Percentiles rank a stretch among this genome's conserved stretches.
Evolutionary conservation across 2,797 vertebrate species (phyloP).

Genomic region (Melanogrammus aeglefinus): DNA sequence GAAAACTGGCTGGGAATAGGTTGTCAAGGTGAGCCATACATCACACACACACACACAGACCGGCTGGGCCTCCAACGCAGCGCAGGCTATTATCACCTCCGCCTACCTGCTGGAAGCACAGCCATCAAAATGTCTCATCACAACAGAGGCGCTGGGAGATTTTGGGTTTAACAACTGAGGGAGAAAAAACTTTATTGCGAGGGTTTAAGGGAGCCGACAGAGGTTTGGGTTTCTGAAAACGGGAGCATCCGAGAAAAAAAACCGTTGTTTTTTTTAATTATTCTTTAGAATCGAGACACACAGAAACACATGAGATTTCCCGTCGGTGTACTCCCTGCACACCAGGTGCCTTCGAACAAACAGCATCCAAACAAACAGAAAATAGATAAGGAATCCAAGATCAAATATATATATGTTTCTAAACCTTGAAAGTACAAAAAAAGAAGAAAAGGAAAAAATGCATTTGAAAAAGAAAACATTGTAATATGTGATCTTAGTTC

Average conservation of each 20-base stretch:
- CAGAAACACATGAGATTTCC: conserved; percentile 36
- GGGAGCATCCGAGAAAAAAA: conserved; percentile 38
- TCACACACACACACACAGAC: conserved; percentile 30
- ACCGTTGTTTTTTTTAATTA: conserved; percentile 32
- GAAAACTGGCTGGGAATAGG: conserved; percentile 44
- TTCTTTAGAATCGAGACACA: conserved; percentile 44
- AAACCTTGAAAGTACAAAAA: conserved; percentile 62
- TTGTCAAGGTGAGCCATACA: conserved; percentile 35
- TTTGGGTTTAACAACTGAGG: conserved; percentile 62
- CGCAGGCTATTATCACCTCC: conserved; percentile 1
- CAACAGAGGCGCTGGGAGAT: conserved; percentile 30
- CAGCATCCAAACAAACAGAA: conserved; percentile 51
- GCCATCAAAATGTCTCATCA: conserved; percentile 47
- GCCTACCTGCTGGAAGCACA: conserved; percentile 10
- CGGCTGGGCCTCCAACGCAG: not conserved
- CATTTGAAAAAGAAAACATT: not conserved
- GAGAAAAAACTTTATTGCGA: conserved; percentile 50
- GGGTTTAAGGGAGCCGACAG: conserved; percentile 46
- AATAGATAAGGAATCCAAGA: not conserved
- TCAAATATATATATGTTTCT: conserved; percentile 46
- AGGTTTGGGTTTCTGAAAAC: conserved; percentile 35
- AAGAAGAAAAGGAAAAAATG: conserved; percentile 41
- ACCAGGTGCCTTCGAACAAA: conserved; percentile 80
- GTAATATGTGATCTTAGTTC: conserved; percentile 51
- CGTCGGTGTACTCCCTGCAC: conserved; percentile 64